Percentiles rank a stretch among this genome's conserved stretches.
Conservation (phyloP, 2,888 invertebrate species). For the Scrobipalpa costella region DNA sequence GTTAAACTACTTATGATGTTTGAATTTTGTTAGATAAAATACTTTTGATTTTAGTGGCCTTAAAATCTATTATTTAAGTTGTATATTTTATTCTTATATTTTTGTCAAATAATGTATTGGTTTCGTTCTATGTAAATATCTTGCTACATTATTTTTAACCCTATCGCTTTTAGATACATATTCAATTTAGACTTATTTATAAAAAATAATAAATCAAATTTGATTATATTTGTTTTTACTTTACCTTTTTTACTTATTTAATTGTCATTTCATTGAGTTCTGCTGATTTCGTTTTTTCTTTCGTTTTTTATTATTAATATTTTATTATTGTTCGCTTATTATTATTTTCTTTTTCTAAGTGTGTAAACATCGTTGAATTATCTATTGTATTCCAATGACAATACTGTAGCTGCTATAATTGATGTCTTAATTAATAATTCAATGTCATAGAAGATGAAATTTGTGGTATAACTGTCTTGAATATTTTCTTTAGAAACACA, state of each 20-base stretch:
- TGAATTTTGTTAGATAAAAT: constrained; percentile 46
- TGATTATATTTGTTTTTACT: constrained; percentile 62
- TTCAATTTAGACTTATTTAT: constrained; percentile 76
- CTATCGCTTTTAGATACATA: constrained; percentile 64
- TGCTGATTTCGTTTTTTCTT: neutral
- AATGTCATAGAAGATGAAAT: neutral
- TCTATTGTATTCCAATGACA: constrained; percentile 10
- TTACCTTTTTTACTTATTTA: constrained; percentile 39
- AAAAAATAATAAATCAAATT: constrained; percentile 72
- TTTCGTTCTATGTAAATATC: constrained; percentile 68
- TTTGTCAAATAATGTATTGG: constrained; percentile 51
- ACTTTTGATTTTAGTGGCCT: constrained; percentile 46
- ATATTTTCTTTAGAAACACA: neutral
- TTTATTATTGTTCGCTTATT: constrained; percentile 31
- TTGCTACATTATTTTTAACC: constrained; percentile 68
- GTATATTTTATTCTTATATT: constrained; percentile 71
- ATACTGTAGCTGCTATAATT: constrained; percentile 8
- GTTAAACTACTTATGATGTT: constrained; percentile 46
- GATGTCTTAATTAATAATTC: neutral
- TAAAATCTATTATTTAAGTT: constrained; percentile 60
- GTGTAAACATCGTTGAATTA: too few species aligned
- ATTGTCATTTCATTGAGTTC: constrained; percentile 35
- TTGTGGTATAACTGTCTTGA: neutral
- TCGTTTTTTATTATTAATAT: neutral
- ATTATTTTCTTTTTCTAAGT: too few species aligned